Base-by-base conservation (phyloP, 2,113 vertebrate genomes). In the Acinonyx jubatus region DNA sequence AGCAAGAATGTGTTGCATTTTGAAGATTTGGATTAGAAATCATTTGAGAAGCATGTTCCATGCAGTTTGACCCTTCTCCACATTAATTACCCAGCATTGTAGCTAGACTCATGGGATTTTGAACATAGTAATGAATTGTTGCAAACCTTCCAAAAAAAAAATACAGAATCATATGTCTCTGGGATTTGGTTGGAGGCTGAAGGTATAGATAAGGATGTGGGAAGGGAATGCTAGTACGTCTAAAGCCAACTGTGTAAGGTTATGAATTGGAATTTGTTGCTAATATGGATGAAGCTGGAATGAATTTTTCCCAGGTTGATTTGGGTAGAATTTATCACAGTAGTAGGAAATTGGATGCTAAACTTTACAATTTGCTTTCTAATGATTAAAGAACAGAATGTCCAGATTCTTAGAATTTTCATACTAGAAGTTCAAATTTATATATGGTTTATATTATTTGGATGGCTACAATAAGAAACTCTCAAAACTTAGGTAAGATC, bases 131-230 rank as follows among this genome's bases (percentile, higher is more conserved):
- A 98, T 83, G 78, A 97, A 98, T 80, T 97, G 61, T 66, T 65
- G 63, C 21, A 95, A 93, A 96, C 78, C 55, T 97, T 97, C 97
- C 93, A 98, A 98, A 89, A 89, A 89, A 38, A 45, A 97, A 97
- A 94, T 78, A 89, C 12, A 96, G 91, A 97, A 95, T 94, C 96
- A 97, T 97, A 97, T 97, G 94, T 98, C 96, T 97, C 61, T 16
- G 96, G 91, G 78, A 97, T 85, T 97, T 86, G 71, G 71, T 79
- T 98, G 71, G 52, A 93, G 73, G 96, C 96, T 97, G 96, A 71
- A 96, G n/a, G 81, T 97, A 83, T 65, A 97, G 96, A 97, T 96
- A 98, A 98, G 94, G 79, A 93, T 88, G 82, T 83, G 33, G 85
- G 38, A 96, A 96, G 57, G 48, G 84, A 92, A 97, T 91, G 81